Base-by-base conservation (phyloP, 2,888 invertebrate species). In the Luffia ferchaultella region DNA sequence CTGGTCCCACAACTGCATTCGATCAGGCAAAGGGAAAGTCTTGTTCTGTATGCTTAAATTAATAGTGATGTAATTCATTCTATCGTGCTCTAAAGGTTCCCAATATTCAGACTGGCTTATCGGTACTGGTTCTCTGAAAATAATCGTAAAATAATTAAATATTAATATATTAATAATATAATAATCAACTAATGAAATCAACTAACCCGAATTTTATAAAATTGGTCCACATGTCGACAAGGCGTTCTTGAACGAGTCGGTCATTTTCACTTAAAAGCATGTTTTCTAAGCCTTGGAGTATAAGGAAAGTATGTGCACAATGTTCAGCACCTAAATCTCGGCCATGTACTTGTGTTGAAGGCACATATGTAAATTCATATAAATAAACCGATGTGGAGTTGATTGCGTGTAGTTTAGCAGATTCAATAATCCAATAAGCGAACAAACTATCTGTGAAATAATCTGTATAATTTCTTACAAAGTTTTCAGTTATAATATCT, bases 121-220 rank as follows among this genome's bases (percentile, higher is more conserved):
- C 1, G 43, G 49, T 5, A 44, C 43, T 3, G 49, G 49, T 3
- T 49, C 44, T 7, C 49, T 49, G n/a, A 20, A 19, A 20, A 42
- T 3, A 45, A n/a, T 2, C 15, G 19, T 2, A n/a, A 30, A 30
- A 7, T 7, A 30, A 30, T 30, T 30, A 30, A 30, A 30, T 30
- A 30, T 30, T 30, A 30, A 18, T 18, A 18, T 18, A 1, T 15
- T 45, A 18, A 45, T 18, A 19, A 15, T n/a, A 45, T 15, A 18
- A 45, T 18, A 41, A 3, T 15, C 15, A 30, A 17, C 7, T 9
- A 16, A 16, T 40, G n/a, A 30, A 15, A 42, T 17, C 5, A 16
- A 40, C 47, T 51, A 1, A 51, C 51, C 51, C 48, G 19, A 17
- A 42, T 19, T 42, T 48, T 9, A 45, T 19, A 17, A 51, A 48